Percentiles rank a stretch among this genome's conserved stretches.
Conservation (phyloP, 53 echinoderm and acorn worm species). For the Mesocentrotus franciscanus region DNA sequence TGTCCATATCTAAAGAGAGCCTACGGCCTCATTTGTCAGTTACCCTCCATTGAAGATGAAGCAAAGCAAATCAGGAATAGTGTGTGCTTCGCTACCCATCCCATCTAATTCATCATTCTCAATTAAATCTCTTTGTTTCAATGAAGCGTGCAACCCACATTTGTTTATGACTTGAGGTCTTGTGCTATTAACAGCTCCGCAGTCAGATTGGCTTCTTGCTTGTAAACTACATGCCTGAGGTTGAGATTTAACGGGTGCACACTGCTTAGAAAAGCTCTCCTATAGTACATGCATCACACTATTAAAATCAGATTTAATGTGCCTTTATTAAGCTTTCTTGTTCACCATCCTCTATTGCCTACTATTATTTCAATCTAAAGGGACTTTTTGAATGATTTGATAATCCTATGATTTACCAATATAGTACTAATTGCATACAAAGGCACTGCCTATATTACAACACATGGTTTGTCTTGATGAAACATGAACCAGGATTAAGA, state of each 20-base stretch:
- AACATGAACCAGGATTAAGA: neutral
- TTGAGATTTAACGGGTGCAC: neutral
- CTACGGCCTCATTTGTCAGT: constrained; percentile 38
- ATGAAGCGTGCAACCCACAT: constrained; percentile 5
- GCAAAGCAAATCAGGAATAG: constrained; percentile 22
- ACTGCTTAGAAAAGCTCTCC: neutral
- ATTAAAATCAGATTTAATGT: neutral
- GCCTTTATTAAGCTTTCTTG: neutral
- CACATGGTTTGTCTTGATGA: neutral
- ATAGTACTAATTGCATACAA: neutral
- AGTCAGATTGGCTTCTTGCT: constrained; percentile 13
- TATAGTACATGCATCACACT: neutral
- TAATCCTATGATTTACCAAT: neutral
- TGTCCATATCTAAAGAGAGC: neutral
- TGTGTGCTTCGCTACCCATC: constrained; percentile 29
- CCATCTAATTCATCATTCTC: constrained; percentile 46
- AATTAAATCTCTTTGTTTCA: constrained; percentile 47
- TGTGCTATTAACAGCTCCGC: neutral
- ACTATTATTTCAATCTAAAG: neutral
- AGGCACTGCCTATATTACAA: neutral
- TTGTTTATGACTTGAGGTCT: constrained; percentile 31
- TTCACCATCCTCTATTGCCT: neutral
- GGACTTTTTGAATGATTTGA: neutral
- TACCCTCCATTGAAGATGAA: neutral
- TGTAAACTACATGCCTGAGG: neutral